Evolutionary conservation across 1,140 invertebrate species (phyloP), one percentile per base, ranked within the genome.

Genomic region (Zaprionus ghesquierei): DNA sequence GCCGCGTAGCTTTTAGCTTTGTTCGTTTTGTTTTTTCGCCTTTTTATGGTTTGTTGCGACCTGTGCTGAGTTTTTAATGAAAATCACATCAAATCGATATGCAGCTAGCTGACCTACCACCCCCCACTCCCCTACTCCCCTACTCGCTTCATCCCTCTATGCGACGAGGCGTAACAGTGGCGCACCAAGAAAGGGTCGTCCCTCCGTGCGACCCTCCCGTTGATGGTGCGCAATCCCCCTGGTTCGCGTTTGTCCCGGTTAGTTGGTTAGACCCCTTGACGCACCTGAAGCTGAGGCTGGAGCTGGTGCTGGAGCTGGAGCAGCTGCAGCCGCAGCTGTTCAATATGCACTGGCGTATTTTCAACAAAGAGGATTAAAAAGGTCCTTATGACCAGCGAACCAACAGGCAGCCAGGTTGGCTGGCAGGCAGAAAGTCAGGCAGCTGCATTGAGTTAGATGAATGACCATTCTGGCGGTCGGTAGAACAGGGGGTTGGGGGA

Each of bases 51-150:
- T 66, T 85, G 64, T 63, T 64, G 69, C 35, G 76, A 80, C 77
- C 77, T 81, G 77, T 69, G 73, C 58, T 86, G 77, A 66, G 81
- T 79, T 79, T 89, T 89, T 86, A 86, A 86, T 87, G 82, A 82
- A 87, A 86, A 87, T 87, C 79, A 75, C 84, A 82, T 87, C 82
- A 79, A 87, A 87, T 87, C 82, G 72, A 87, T 87, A 82, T 89
- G 76, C 82, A 69, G 62, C 69, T 74, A 76, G 71, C 78, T 65
- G 51, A 5, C n/a, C n/a, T 15, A 31, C 10, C 29, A 31, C 10
- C 29, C 29, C 29, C 29, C 29, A 9, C 15, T 41, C 55, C 56
- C 51, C 27, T n/a, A 35, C 9, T 50, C 1, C n/a, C 5, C 12
- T 10, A 15, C 35, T 13, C 4, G 23, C 64, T 51, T 38, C 66